Evolutionary conservation across 2,113 vertebrate genomes (phyloP).

Genomic region (Trinectes maculatus): DNA sequence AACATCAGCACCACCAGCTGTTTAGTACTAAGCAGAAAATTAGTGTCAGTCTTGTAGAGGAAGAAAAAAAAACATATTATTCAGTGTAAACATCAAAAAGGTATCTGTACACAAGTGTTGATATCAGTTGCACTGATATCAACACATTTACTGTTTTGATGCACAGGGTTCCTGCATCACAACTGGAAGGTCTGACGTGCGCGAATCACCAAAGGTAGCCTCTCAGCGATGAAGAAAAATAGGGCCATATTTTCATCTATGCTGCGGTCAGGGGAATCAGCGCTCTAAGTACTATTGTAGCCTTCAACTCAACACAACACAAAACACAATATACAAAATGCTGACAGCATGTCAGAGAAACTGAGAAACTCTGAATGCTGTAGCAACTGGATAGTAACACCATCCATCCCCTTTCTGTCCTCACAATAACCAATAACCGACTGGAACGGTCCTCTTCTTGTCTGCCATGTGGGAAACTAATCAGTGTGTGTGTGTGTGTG

Average conservation of each 20-base stretch:
- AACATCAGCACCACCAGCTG: no score
- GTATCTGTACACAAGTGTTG: neutral
- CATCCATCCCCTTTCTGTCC: constrained; percentile 26
- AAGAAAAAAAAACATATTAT: no score
- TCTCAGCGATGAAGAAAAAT: constrained; percentile 20
- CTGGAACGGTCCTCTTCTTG: constrained; percentile 33
- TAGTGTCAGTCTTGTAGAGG: neutral
- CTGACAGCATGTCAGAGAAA: constrained; percentile 10
- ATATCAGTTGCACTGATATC: neutral
- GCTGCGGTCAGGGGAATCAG: constrained; percentile 8
- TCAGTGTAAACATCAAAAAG: neutral
- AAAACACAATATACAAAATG: constrained; percentile 13
- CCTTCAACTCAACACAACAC: constrained; percentile 29
- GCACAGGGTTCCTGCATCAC: neutral
- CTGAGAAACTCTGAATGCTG: constrained; percentile 8
- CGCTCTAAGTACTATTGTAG: constrained; percentile 12
- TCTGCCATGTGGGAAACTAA: constrained; percentile 60
- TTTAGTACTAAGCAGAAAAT: no score
- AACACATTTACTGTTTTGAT: constrained; percentile 5
- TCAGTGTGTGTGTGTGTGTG: constrained; percentile 19
- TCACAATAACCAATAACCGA: constrained; percentile 31
- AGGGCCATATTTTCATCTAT: neutral
- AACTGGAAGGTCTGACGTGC: neutral
- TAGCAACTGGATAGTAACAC: constrained; percentile 13
- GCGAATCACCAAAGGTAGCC: constrained; percentile 17